Conservation (phyloP, 23 tunicate genomes). For the Oikopleura vanhoeffeni region DNA sequence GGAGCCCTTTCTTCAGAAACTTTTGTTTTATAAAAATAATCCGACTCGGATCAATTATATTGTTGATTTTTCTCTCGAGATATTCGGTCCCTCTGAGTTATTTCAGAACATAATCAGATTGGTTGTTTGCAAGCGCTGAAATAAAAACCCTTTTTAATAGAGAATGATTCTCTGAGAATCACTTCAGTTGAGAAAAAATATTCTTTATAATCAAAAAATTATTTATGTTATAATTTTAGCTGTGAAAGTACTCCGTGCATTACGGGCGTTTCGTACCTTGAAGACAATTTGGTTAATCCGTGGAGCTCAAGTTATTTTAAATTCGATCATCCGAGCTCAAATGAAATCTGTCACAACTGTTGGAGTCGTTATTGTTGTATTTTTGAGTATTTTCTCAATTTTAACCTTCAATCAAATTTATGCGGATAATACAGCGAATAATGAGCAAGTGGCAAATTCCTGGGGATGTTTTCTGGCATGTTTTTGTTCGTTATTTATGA, state of each 20-base stretch:
- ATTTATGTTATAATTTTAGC: background rate
- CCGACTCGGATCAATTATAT: no score
- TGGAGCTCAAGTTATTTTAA: background rate
- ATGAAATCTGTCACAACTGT: background rate
- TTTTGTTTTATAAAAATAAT: no score
- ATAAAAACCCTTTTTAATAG: no score
- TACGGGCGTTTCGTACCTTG: background rate
- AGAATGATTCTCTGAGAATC: no score
- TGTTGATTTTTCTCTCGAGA: no score
- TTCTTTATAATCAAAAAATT: background rate
- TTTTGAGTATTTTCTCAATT: background rate
- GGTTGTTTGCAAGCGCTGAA: no score
- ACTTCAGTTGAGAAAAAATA: background rate
- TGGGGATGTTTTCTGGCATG: constrained; percentile 10
- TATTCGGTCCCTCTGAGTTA: no score
- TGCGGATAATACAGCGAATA: background rate
- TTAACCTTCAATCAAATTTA: background rate
- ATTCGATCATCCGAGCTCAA: background rate
- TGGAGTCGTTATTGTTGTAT: background rate
- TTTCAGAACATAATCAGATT: no score
- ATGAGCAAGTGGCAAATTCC: background rate
- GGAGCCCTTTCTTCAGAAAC: no score
- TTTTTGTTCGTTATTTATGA: background rate
- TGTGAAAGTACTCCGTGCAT: background rate
- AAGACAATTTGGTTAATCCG: background rate